Evolutionary conservation across 2,888 invertebrate genomes (phyloP), one percentile per base, ranked within the genome.

Genomic region (Scelioninae gen. 1): DNA sequence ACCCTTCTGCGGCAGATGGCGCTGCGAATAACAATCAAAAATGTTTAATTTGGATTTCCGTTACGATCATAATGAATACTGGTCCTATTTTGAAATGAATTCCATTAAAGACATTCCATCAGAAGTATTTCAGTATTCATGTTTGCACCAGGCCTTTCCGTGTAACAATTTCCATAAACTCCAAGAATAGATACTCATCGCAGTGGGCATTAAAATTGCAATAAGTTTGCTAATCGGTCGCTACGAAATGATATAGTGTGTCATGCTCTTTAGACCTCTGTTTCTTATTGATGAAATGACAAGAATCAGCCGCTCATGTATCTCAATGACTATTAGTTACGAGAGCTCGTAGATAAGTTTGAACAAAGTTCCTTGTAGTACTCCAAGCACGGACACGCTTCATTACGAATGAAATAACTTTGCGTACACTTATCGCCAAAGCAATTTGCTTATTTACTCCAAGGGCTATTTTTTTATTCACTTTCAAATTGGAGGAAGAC

Each of bases 321-420:
- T 79, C 85, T 83, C 79, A 85, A 83, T 80, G 83, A 80, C 82
- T 83, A 78, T 82, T 82, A 81, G 76, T 83, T 80, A 83, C 80
- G 80, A 78, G 77, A 85, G 82, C 74, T 76, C 81, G 77, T 53
- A 71, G 85, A 85, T 85, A 83, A 82, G 62, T 71, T 60, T 49
- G 82, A 85, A 82, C 85, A 85, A 85, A 85, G 85, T 85, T 85
- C 85, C 78, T 85, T 47, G 78, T 85, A 85, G 78, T 85, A 85
- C 78, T 81, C 72, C 63, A 72, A 31, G 40, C n/a, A 1, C 32
- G 31, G 51, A 47, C 76, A 83, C 76, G 83, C 79, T 53, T 63
- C 75, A 79, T 78, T 69, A 49, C 80, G 62, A 60, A 56, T 60
- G 69, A 71, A 76, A 82, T 82, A 76, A 76, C 55, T 77, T 45